Evolutionary conservation across 2,797 vertebrate genomes (phyloP).

Genomic region (Streptopelia turtur): DNA sequence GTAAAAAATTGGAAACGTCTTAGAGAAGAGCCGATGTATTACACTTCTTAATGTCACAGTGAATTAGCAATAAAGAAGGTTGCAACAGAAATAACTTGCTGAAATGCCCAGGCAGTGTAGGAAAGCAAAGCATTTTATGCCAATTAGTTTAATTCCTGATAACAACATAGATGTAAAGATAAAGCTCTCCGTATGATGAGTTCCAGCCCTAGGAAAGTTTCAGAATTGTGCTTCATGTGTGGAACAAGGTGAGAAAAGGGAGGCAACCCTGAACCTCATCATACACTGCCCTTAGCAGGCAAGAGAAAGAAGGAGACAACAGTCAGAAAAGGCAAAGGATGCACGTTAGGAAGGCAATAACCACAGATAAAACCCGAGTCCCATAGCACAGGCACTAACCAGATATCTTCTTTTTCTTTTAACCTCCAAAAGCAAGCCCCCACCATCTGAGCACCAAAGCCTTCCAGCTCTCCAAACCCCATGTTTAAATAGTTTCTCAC

Average conservation of each 20-base stretch:
- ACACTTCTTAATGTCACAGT: background rate
- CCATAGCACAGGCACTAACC: fast-evolving
- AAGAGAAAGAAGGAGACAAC: background rate
- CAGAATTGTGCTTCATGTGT: fast-evolving
- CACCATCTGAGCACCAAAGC: fast-evolving
- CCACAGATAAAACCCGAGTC: background rate
- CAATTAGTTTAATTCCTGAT: background rate
- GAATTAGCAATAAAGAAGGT: background rate
- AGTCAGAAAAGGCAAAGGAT: background rate
- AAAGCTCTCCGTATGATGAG: background rate
- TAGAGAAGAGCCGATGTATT: background rate
- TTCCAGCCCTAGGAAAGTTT: background rate
- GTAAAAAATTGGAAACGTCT: background rate
- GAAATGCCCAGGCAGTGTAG: background rate
- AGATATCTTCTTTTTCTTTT: background rate
- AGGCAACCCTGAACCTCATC: background rate
- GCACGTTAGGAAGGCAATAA: fast-evolving
- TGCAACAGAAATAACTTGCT: background rate
- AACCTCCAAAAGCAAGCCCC: background rate
- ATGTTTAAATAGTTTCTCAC: background rate
- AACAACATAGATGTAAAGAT: background rate
- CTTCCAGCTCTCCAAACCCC: background rate
- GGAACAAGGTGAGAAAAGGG: background rate
- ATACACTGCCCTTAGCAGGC: background rate
- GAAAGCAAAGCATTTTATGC: background rate